A percentile compares a stretch with the other conserved stretches of the same genome.
Evolutionary conservation across 2,888 invertebrate genomes (phyloP).

Genomic region (Sialis lutaria): DNA sequence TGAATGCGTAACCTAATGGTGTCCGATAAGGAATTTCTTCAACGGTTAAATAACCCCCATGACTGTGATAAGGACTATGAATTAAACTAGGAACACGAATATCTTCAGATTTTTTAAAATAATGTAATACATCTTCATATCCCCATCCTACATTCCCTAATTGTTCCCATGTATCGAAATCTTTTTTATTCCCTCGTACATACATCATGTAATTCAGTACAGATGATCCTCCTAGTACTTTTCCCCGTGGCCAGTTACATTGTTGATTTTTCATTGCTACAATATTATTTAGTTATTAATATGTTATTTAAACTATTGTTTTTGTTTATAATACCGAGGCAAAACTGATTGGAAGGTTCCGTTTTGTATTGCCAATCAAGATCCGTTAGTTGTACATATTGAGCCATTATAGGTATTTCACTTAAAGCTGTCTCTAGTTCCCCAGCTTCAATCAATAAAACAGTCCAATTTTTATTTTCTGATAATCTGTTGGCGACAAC

Average conservation of each 20-base stretch:
- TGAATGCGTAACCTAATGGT: conserved; percentile 62
- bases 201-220: conserved; percentile 88
- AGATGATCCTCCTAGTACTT: conserved; percentile 78
- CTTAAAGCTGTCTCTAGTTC: conserved; percentile 83
- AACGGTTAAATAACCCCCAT: conserved; percentile 67
- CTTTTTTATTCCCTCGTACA: conserved; percentile 70
- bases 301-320: conserved; percentile 2
- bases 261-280: conserved; percentile 52
- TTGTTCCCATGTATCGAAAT: conserved; percentile 81
- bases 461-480: conserved; percentile 62
- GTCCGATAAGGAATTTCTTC: conserved; percentile 79
- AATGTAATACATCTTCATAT: conserved; percentile 57
- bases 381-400: conserved; percentile 69
- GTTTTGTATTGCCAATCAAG: conserved; percentile 89
- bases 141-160: conserved; percentile 82
- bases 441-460: conserved; percentile 70
- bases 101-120: conserved; percentile 85
- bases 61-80: conserved; percentile 59
- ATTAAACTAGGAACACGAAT: conserved; percentile 71
- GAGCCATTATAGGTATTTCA: conserved; percentile 74
- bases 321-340: conserved; percentile 41
- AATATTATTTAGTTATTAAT: background rate
- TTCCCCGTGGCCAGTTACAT: conserved; percentile 85
- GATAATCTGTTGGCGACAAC: conserved; percentile 71
- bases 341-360: conserved; percentile 67